Evolutionary conservation across 2,888 invertebrate species (phyloP).

Genomic region (Eristalinus aeneus): DNA sequence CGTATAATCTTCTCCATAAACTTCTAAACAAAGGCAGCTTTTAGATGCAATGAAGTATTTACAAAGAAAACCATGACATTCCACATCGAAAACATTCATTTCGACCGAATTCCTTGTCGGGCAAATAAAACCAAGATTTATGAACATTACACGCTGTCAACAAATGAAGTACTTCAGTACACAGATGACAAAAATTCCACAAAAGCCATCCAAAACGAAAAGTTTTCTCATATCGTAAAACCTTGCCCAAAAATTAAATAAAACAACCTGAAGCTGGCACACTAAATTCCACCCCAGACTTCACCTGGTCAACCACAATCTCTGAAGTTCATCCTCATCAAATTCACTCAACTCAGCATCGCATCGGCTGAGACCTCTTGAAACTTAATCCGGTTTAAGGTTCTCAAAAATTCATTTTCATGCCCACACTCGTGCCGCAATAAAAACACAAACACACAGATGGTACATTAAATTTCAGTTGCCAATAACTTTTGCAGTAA

Average conservation of each 20-base stretch:
- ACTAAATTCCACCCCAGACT: neutral
- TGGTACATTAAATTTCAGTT: neutral
- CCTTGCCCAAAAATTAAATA: neutral
- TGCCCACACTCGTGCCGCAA: neutral
- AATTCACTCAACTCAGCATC: neutral
- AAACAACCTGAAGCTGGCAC: neutral
- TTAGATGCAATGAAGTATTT: too few relatives aligned
- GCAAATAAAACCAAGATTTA: neutral
- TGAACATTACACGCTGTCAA: neutral
- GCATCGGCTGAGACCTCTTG: neutral
- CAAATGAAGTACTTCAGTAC: neutral
- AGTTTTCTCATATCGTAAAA: neutral
- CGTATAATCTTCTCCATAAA: too few relatives aligned
- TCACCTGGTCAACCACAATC: neutral
- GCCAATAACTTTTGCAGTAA: neutral
- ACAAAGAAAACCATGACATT: too few relatives aligned
- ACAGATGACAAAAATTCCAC: neutral
- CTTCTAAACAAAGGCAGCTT: too few relatives aligned
- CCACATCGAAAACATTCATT: too few relatives aligned
- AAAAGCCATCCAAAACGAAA: neutral
- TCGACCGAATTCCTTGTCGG: too few relatives aligned
- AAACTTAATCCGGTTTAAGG: neutral
- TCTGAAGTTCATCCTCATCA: neutral
- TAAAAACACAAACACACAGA: neutral
- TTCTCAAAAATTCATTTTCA: neutral